Percentiles rank a stretch among this genome's conserved stretches.
Conservation (phyloP, 2,888 invertebrate species). For the Pteria penguin region DNA sequence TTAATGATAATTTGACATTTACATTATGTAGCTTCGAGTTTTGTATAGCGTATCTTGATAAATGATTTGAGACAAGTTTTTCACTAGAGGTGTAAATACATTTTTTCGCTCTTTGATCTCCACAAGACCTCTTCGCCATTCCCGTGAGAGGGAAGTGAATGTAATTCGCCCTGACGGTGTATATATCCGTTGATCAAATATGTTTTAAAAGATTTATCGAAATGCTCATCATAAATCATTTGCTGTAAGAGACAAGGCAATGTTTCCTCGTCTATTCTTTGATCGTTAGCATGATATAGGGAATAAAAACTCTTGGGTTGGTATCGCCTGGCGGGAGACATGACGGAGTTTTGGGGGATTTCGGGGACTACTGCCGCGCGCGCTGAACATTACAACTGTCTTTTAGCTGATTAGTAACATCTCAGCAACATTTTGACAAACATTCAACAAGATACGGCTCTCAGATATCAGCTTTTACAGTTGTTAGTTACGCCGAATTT, state of each 20-base stretch:
- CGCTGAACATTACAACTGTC: slow-evolving; percentile 38
- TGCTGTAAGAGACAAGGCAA: slow-evolving; percentile 20
- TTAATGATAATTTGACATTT: too few relatives aligned
- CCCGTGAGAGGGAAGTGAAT: neutral
- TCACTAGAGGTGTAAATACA: too few relatives aligned
- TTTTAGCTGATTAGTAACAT: slow-evolving; percentile 35
- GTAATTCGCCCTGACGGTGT: neutral
- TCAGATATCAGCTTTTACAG: slow-evolving; percentile 30
- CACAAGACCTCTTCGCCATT: too few relatives aligned
- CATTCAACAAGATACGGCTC: slow-evolving; percentile 37
- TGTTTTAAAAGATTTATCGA: slow-evolving; percentile 30
- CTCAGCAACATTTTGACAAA: slow-evolving; percentile 38
- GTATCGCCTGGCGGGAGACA: slow-evolving; percentile 20
- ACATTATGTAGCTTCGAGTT: too few relatives aligned
- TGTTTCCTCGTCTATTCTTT: slow-evolving; percentile 17
- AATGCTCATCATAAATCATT: slow-evolving; percentile 30
- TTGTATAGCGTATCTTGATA: too few relatives aligned
- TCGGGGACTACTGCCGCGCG: slow-evolving; percentile 27
- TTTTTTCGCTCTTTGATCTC: too few relatives aligned
- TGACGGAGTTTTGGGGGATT: slow-evolving; percentile 8
- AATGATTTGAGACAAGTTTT: too few relatives aligned
- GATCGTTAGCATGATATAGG: slow-evolving; percentile 21
- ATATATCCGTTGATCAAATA: slow-evolving; percentile 19
- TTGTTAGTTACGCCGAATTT: slow-evolving; percentile 37
- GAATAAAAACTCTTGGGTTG: slow-evolving; percentile 21